Conservation (phyloP, 2,888 invertebrate genomes). For the Steinernema carpocapsae region DNA sequence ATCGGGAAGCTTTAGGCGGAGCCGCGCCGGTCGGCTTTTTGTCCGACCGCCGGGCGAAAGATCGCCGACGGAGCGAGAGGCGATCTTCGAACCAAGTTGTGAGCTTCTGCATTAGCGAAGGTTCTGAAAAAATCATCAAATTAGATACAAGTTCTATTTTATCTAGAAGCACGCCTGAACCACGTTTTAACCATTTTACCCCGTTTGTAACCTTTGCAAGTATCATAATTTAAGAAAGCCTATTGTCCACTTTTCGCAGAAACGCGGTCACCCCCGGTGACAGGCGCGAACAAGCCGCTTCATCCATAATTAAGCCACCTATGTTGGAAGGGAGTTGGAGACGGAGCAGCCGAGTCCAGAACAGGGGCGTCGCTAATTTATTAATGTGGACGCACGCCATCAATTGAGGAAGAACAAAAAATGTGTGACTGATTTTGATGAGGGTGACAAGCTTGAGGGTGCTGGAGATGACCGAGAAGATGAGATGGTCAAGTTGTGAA, state of each 20-base stretch:
- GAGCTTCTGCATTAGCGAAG: slow-evolving; percentile 45
- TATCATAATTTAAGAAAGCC: too few species aligned
- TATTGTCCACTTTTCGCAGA: neutral
- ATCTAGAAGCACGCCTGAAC: neutral
- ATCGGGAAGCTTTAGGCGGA: slow-evolving; percentile 37
- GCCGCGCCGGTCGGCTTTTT: slow-evolving; percentile 13
- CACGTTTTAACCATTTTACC: neutral
- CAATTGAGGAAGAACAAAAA: neutral
- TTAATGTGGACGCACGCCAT: neutral
- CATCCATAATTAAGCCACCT: slow-evolving; percentile 32
- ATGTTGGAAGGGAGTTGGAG: neutral
- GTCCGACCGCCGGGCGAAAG: slow-evolving; percentile 20
- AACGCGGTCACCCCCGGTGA: slow-evolving; percentile 16
- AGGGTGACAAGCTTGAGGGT: neutral
- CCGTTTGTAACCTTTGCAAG: too few species aligned
- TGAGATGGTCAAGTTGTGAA: too few species aligned
- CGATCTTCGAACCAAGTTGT: slow-evolving; percentile 50
- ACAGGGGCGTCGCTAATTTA: slow-evolving; percentile 15
- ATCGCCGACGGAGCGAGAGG: slow-evolving; percentile 39
- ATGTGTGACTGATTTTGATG: slow-evolving; percentile 3
- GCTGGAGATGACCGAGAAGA: neutral
- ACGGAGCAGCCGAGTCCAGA: neutral
- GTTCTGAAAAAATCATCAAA: slow-evolving; percentile 31
- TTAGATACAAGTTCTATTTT: neutral
- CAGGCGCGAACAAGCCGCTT: slow-evolving; percentile 16